Evolutionary conservation across 2,888 invertebrate species (phyloP), one percentile per base, ranked within the genome.

Genomic region (Agrotis clavis): DNA sequence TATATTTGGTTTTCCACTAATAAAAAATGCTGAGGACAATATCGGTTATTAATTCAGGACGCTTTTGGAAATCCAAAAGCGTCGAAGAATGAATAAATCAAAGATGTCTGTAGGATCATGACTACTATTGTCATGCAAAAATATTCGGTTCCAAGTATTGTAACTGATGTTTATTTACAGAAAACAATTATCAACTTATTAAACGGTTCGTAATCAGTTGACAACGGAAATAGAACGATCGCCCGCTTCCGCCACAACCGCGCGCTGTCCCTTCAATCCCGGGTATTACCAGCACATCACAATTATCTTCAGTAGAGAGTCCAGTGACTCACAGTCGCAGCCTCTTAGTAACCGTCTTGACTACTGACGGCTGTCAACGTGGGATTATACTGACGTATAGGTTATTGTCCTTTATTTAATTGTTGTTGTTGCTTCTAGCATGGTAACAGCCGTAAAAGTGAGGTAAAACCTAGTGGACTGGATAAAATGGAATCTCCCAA

Each of bases 201-300:
- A 41, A 54, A 25, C 7, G 14, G 2, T n/a, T 14, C 9, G 6
- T 47, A 47, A 71, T 71, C 48, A 64, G 7, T 56, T n/a, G 13
- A 16, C 25, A 18, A 53, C 16, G 47, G 1, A 41, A 59, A 60
- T 67, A 41, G 14, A 64, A 50, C 0, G 45, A n/a, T n/a, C 50
- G 4, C 51, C 51, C 53, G 45, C 21, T 65, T 76, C 75, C 77
- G 77, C 2, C 3, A 25, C 13, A 45, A 18, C 9, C 18, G n/a
- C 19, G 79, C 69, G 47, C 54, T 41, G 35, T 51, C 74, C 62
- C 47, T 54, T n/a, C 1, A 11, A 35, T 13, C 64, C 16, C 3
- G 69, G 69, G 74, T 74, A 66, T 21, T 68, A 53, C 68, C 79
- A 54, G 45, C 2, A 16, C 18, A 35, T 57, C 19, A 35, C 3